Evolutionary conservation across 2,113 vertebrate genomes (phyloP), one percentile per base, ranked within the genome.

Genomic region (Sarotherodon lohbergeri): DNA sequence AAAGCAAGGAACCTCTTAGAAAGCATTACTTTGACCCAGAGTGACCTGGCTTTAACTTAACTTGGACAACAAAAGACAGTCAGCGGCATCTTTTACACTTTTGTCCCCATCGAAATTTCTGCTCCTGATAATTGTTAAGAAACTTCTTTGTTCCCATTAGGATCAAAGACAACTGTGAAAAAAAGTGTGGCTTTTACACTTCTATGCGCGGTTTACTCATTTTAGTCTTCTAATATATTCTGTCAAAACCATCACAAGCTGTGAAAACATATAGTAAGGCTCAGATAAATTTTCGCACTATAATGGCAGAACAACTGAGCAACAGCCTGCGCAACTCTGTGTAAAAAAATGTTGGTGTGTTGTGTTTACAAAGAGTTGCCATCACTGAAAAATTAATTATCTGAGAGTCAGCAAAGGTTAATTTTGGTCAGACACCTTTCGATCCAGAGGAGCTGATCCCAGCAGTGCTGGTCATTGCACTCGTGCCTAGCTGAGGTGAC

Each of bases 381-480:
- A 95, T 98, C 96, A 96, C 96, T 95, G 97, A 97, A 97, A 97
- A 98, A 98, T 98, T 97, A 98, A 98, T 98, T 97, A 98, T 98
- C 97, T 96, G 94, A 90, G 96, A 97, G 97, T 97, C 96, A 96
- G 95, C 95, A 96, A 94, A 95, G 97, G 97, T 98, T 98, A 98
- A 99, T 98, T 98, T 97, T 98, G 96, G 96, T 96, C 97, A 92
- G 93, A 95, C 97, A 97, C 97, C 97, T 98, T 98, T 97, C 97
- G 97, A 98, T 98, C 95, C 94, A 95, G 95, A 96, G 96, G 94
- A 97, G 95, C 90, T 97, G 97, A 98, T 97, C 98, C 96, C 92
- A 85, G 91, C 93, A 93, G 95, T 96, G 96, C 95, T 95, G 96
- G 95, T 96, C 50, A 48, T 82, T 94, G 95, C 96, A 94, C 96